Evolutionary conservation across 2,113 vertebrate genomes (phyloP).

Genomic region (Phyllopteryx taeniolatus): DNA sequence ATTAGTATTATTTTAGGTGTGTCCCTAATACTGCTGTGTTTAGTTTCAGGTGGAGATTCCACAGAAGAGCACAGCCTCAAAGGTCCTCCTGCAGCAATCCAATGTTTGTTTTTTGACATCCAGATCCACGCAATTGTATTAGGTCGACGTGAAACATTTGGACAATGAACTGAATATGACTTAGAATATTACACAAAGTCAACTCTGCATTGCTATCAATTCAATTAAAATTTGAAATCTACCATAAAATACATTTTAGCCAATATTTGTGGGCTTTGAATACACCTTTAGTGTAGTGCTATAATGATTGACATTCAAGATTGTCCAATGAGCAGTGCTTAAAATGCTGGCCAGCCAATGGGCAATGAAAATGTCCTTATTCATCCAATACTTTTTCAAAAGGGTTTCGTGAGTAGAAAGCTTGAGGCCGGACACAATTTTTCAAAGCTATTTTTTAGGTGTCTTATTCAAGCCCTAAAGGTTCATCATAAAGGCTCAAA

Average conservation of each 20-base stretch:
- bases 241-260: no score
- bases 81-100: no score
- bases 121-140: no score
- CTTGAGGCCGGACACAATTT: background rate
- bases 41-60: no score
- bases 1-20: no score
- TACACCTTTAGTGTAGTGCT: background rate
- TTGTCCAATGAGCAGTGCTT: background rate
- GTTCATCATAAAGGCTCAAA: conserved; percentile 51
- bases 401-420: background rate
- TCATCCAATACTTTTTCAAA: background rate
- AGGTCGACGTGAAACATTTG: no score
- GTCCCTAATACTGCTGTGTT: no score
- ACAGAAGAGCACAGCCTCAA: no score
- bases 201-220: background rate
- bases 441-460: background rate
- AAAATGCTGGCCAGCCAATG: background rate
- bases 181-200: background rate
- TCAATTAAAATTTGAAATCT: no score
- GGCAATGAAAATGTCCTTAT: background rate
- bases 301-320: background rate
- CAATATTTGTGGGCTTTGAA: no score
- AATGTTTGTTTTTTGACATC: no score
- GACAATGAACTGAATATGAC: no score
- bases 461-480: conserved; percentile 20